Evolutionary conservation across 2,888 invertebrate genomes (phyloP).

Genomic region (Drosophila hamatofila): DNA sequence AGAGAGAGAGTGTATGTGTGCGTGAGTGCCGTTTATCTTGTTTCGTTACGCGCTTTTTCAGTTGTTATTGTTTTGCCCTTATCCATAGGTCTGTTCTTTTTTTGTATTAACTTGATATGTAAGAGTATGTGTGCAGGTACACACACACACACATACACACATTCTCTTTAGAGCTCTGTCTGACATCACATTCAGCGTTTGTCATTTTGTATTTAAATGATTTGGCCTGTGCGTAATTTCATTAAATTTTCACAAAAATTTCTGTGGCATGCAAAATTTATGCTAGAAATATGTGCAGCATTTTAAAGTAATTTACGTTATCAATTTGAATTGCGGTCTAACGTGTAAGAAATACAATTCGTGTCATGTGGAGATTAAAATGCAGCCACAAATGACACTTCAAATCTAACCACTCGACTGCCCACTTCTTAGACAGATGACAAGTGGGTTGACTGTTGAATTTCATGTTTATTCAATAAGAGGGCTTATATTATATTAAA

Average conservation of each 20-base stretch:
- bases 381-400: conserved; percentile 4
- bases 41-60: conserved; percentile 56
- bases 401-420: background rate
- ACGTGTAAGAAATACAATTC: conserved; percentile 30
- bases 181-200: conserved; percentile 39
- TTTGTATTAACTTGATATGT: conserved; percentile 14
- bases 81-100: conserved; percentile 19
- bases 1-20: conserved; percentile 12
- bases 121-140: background rate
- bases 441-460: no score
- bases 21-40: conserved; percentile 51
- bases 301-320: conserved; percentile 66
- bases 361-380: conserved; percentile 16
- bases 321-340: conserved; percentile 46
- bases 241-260: conserved; percentile 67
- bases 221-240: conserved; percentile 67
- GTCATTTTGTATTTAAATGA: conserved; percentile 66
- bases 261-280: conserved; percentile 61
- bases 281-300: conserved; percentile 73
- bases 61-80: conserved; percentile 61
- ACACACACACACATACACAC: conserved; percentile 4
- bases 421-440: background rate
- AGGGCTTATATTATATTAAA: background rate
- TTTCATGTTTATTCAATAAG: background rate
- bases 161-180: conserved; percentile 12